Conservation (phyloP, 2,797 vertebrate species). For the Picus viridis region DNA sequence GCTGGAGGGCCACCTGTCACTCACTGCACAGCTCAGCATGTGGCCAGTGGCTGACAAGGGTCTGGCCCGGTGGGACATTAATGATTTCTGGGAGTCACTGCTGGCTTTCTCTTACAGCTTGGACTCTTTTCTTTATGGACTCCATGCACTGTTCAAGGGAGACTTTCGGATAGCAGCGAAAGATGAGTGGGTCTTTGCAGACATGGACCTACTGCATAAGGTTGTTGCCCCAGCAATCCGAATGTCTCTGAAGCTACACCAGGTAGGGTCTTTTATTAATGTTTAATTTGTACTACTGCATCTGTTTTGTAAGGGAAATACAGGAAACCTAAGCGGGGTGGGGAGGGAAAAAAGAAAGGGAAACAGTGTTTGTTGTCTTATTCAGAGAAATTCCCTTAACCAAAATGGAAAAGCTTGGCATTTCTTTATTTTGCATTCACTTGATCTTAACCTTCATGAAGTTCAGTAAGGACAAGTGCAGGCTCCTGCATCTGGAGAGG, state of each 20-base stretch:
- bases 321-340: not conserved
- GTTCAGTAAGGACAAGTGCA: no score
- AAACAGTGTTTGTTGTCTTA: not conserved
- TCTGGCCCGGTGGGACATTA: rapidly evolving
- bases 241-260: constrained; percentile 97
- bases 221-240: constrained; percentile 93
- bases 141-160: constrained; percentile 95
- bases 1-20: rapidly evolving
- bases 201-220: constrained; percentile 94
- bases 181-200: constrained; percentile 97
- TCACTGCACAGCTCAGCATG: rapidly evolving
- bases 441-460: not conserved
- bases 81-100: not conserved
- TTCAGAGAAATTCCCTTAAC: not conserved
- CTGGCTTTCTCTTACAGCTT: constrained; percentile 80
- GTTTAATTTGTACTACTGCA: not conserved
- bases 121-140: constrained; percentile 96
- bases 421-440: not conserved
- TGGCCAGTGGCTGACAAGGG: not conserved
- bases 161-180: constrained; percentile 92
- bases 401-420: not conserved
- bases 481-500: no score
- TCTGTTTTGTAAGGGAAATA: not conserved
- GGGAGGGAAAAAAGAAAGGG: not conserved
- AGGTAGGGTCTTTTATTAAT: constrained; percentile 76